phyloP scores from a whole-genome alignment of 1,140 invertebrate genomes.

The Aporrectodea caliginosa region DNA sequence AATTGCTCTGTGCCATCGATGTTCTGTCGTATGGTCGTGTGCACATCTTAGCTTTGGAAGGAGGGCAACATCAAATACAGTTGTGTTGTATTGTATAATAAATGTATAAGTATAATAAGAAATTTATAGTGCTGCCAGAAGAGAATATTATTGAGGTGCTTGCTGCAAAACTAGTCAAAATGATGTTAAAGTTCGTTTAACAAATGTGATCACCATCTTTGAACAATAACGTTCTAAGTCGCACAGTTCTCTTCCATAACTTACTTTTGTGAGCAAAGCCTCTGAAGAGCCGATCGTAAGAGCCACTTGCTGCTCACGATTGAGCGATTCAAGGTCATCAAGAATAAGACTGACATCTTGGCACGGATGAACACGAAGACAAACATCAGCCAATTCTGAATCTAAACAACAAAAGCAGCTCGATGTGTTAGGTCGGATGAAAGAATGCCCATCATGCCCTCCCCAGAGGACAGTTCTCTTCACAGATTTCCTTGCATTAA shows the following conservation, averaged over 20 bases:
- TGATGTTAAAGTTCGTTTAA: too few relatives aligned
- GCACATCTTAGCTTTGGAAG: too few relatives aligned
- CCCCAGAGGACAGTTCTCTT: neutral
- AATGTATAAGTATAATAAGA: neutral
- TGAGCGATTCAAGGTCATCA: neutral
- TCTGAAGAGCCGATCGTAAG: neutral
- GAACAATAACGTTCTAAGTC: neutral
- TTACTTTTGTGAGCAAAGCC: neutral
- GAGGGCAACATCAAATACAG: too few relatives aligned
- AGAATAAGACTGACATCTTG: neutral
- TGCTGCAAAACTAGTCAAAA: too few relatives aligned
- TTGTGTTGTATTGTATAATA: neutral
- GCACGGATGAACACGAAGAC: neutral
- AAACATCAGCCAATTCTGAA: neutral
- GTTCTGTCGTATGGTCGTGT: too few relatives aligned
- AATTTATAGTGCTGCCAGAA: neutral
- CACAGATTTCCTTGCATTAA: neutral
- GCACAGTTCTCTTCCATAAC: neutral
- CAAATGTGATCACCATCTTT: too few relatives aligned
- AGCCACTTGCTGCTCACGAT: neutral
- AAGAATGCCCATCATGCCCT: neutral
- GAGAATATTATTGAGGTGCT: neutral
- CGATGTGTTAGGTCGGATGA: neutral
- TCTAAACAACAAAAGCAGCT: neutral
- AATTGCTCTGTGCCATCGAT: too few relatives aligned